Percentiles rank a stretch among this genome's conserved stretches.
phyloP scores from a whole-genome alignment of 2,113 vertebrate genomes.

The Vidua macroura region DNA sequence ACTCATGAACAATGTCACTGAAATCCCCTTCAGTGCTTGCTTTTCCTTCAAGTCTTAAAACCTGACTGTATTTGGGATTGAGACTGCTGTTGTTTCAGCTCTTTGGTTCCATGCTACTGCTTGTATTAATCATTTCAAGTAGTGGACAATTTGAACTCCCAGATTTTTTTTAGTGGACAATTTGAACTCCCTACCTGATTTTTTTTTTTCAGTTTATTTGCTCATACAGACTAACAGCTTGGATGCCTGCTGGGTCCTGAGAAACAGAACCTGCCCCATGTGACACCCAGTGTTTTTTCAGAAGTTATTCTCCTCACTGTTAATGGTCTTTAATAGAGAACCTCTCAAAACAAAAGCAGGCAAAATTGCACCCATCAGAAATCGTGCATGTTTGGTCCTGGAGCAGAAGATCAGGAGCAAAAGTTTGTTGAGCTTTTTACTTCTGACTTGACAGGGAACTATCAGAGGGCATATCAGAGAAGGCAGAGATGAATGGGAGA shows the following conservation, averaged over 20 bases:
- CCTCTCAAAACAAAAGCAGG: background rate
- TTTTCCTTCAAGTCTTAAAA: background rate
- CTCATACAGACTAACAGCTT: background rate
- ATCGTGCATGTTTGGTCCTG: rapidly evolving
- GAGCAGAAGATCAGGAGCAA: background rate
- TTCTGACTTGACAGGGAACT: background rate
- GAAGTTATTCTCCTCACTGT: background rate
- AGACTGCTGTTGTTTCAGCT: background rate
- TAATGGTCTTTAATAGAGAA: background rate
- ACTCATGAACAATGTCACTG: background rate
- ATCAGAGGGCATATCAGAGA: background rate
- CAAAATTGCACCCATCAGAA: background rate
- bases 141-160: background rate
- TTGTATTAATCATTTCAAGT: background rate
- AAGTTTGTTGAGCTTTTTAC: background rate
- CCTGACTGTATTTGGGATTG: background rate
- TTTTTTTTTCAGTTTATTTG: background rate
- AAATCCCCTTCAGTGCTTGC: background rate
- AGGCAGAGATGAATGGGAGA: background rate
- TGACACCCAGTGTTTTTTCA: background rate
- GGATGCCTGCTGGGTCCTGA: background rate
- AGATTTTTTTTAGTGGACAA: background rate
- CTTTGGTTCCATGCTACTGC: background rate
- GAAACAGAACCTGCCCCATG: background rate
- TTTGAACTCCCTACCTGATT: background rate